A percentile compares a stretch with the other conserved stretches of the same genome.
phyloP scores from a whole-genome alignment of 2,113 vertebrate genomes.

The Clinocottus analis region DNA sequence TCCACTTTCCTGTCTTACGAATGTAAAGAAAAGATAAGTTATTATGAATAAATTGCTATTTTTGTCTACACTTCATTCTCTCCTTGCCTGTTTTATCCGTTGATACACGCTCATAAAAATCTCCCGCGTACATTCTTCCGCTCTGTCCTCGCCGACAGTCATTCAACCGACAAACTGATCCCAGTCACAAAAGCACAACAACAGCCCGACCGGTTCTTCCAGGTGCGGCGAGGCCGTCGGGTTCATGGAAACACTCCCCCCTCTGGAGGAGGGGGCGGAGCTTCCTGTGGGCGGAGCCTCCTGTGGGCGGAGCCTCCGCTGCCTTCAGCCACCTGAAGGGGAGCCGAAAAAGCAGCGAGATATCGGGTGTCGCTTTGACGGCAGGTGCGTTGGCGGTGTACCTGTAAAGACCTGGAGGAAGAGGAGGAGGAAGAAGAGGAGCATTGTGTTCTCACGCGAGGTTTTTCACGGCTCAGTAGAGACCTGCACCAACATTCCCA shows the following conservation, averaged over 20 bases:
- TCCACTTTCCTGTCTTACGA: slow-evolving; percentile 84
- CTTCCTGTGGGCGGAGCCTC: slow-evolving; percentile 54
- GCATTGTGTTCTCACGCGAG: slow-evolving; percentile 17
- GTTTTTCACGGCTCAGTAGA: slow-evolving; percentile 23
- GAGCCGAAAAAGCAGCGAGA: slow-evolving; percentile 31
- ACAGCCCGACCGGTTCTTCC: slow-evolving; percentile 64
- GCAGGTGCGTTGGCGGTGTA: background rate
- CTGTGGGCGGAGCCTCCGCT: slow-evolving; percentile 31
- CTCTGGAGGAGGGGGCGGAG: background rate
- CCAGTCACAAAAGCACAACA: slow-evolving; percentile 7
- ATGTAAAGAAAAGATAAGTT: slow-evolving; percentile 98
- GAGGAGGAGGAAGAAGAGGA: background rate
- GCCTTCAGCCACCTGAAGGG: slow-evolving; percentile 24
- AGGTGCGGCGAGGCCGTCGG: slow-evolving; percentile 43
- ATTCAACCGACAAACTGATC: slow-evolving; percentile 43
- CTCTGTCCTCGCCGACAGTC: slow-evolving; percentile 37
- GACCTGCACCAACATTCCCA: slow-evolving; percentile 13
- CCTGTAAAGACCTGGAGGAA: slow-evolving; percentile 33
- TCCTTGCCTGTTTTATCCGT: slow-evolving; percentile 35
- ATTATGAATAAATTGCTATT: slow-evolving; percentile 99
- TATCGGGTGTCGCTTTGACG: slow-evolving; percentile 31
- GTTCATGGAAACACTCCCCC: slow-evolving; percentile 46
- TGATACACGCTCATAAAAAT: slow-evolving; percentile 35
- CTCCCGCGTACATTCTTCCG: background rate
- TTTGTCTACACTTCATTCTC: slow-evolving; percentile 89